Evolutionary conservation across 2,113 vertebrate species (phyloP), one percentile per base, ranked within the genome.

Genomic region (Rattus rattus): DNA sequence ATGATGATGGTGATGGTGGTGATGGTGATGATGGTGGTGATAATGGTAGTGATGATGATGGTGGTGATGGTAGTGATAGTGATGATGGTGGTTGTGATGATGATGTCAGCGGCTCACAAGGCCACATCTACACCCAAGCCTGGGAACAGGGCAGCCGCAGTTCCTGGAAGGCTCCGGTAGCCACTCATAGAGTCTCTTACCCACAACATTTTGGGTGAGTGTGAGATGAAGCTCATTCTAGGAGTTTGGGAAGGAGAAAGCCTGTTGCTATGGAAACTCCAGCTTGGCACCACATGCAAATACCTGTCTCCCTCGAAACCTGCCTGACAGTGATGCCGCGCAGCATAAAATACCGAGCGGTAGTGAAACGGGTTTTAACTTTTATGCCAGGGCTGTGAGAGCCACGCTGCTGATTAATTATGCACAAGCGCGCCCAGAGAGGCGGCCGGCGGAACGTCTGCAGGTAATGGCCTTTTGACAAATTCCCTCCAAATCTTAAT

Each of bases 251-350:
- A 24, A 86, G 89, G 72, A 81, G 88, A 84, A 39, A 86, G 72
- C 1, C 76, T 17, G 95, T 97, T 96, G 75, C 97, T 47, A 96
- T 96, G 95, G 97, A 73, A 95, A 97, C 92, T 8, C 16, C 80
- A 54, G 84, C 63, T 90, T 79, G 96, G 89, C 91, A 75, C 84
- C 8, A 0, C 43, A 85, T 93, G 91, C 91, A 91, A 90, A 95
- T 63, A 30, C 80, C 95, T 17, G 83, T 67, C 95, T 96, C 85
- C 77, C 92, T 75, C 61, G 92, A 84, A 92, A 90, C 86, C 88
- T 11, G 24, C 94, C 80, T 83, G 90, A 65, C 96, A 89, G 90
- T 17, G 77, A 87, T 0, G 52, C 81, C 17, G 49, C 47, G 73
- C 43, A 59, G 73, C 43, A 59, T 93, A 69, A 93, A 88, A 72